Base-by-base conservation (phyloP, 2,113 vertebrate genomes). In the Nestor notabilis region DNA sequence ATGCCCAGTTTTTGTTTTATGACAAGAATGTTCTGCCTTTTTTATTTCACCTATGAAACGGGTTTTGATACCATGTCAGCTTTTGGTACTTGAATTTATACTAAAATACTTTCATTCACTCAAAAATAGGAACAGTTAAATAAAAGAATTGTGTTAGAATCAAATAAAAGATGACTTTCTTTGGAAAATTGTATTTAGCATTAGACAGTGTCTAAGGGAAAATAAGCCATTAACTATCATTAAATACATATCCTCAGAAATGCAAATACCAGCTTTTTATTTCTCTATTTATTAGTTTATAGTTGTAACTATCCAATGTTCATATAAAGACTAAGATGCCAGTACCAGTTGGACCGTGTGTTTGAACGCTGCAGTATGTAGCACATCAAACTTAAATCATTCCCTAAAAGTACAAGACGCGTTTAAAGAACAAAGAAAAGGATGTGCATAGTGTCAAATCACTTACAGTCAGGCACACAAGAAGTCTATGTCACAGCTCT, bases 41-140 rank as follows among this genome's bases (percentile, higher is more conserved):
- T 90, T 89, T n/a, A 90, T 92, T 90, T 93, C 9, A 33, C 86
- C 60, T 81, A 65, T 69, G 60, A 90, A 90, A 83, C 13, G 58
- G 11, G 21, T 66, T 95, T 88, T 90, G 43, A 61, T 81, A 66
- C 13, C 10, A 4, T 86, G 69, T 74, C 64, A 95, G 50, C 19
- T 58, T 80, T 83, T 86, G 71, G 58, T 53, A 83, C 58, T 77
- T 90, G 46, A 78, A 66, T 9, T 66, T 83, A 58, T 13, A 69
- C 14, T 80, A 72, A 88, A 88, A 71, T 43, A 72, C 13, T 85
- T 87, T 29, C 10, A 47, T 87, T 95, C 21, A 76, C 61, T 83
- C 15, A 83, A 92, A 88, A 56, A 25, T 14, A 70, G 19, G 18
- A 63, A 81, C 13, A 35, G 83, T 60, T 27, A 79, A 64, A 68